These are phyloP conservation scores for Psylliodes chrysocephalus DNA, from an alignment of 2,888 invertebrate genomes.

Conservation along the genomic window DNA sequence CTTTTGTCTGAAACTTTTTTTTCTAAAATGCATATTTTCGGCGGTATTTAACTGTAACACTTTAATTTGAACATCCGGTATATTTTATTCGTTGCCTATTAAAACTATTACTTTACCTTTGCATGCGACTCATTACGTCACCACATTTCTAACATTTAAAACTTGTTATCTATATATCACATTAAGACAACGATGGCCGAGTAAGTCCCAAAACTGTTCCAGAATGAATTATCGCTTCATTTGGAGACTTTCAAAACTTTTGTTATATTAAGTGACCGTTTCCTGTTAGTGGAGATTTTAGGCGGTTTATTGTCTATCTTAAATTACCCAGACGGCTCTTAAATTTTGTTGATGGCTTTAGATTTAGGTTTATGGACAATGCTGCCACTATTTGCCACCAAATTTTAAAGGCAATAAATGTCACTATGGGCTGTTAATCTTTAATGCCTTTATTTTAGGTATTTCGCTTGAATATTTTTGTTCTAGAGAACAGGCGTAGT, in stretches of 20 bases:
- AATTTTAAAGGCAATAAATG: constrained; percentile 20
- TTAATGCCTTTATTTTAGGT: too few species aligned
- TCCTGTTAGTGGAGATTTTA: constrained; percentile 36
- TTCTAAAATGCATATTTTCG: too few species aligned
- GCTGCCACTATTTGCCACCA: constrained; percentile 15
- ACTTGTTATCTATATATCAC: background rate
- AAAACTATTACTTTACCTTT: too few species aligned
- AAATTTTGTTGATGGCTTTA: constrained; percentile 16
- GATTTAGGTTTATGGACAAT: constrained; percentile 23
- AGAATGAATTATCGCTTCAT: constrained; percentile 37
- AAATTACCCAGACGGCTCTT: constrained; percentile 24
- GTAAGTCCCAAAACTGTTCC: constrained; percentile 16
- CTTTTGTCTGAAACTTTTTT: too few species aligned
- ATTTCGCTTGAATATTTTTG: too few species aligned
- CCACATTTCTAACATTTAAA: background rate
- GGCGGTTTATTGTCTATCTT: constrained; percentile 31
- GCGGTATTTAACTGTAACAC: too few species aligned
- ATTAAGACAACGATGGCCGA: background rate
- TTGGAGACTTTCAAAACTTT: constrained; percentile 23
- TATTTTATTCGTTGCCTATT: too few species aligned
- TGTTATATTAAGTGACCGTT: constrained; percentile 38
- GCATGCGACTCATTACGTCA: too few species aligned
- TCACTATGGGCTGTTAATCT: constrained; percentile 9
- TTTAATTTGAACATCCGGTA: too few species aligned
- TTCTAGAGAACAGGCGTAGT: too few species aligned